Conservation (phyloP, 2,888 invertebrate species). For the Stenurella melanura region DNA sequence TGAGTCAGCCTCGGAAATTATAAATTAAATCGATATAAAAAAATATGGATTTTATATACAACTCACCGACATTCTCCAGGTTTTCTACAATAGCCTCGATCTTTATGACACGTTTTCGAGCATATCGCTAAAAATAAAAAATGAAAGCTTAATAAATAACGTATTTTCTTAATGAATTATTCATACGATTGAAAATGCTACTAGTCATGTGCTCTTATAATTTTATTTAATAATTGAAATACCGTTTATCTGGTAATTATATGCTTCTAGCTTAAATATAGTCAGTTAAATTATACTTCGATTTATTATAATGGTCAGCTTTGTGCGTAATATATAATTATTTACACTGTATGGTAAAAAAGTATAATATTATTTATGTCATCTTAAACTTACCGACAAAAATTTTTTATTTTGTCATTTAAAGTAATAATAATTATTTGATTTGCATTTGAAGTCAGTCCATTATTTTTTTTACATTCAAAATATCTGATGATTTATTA, state of each 20-base stretch:
- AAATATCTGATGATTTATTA: too few relatives aligned
- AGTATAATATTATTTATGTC: not conserved
- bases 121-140: conserved; percentile 83
- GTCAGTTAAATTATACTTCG: not conserved
- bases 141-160: conserved; percentile 28
- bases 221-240: conserved; percentile 43
- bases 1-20: conserved; percentile 11
- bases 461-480: too few relatives aligned
- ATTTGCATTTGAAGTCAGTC: too few relatives aligned
- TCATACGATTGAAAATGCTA: conserved; percentile 39
- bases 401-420: too few relatives aligned
- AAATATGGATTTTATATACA: conserved; percentile 27
- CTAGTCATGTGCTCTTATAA: conserved; percentile 40
- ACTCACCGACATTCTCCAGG: conserved; percentile 85
- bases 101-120: conserved; percentile 86
- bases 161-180: conserved; percentile 27
- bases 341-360: not conserved
- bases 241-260: not conserved
- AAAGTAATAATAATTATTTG: too few relatives aligned
- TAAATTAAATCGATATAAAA: conserved; percentile 21
- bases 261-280: not conserved
- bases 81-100: conserved; percentile 88
- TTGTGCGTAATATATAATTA: not conserved
- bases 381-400: too few relatives aligned
- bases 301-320: not conserved